Evolutionary conservation across 2,888 invertebrate species (phyloP).

Genomic region (Eupithecia insigniata): DNA sequence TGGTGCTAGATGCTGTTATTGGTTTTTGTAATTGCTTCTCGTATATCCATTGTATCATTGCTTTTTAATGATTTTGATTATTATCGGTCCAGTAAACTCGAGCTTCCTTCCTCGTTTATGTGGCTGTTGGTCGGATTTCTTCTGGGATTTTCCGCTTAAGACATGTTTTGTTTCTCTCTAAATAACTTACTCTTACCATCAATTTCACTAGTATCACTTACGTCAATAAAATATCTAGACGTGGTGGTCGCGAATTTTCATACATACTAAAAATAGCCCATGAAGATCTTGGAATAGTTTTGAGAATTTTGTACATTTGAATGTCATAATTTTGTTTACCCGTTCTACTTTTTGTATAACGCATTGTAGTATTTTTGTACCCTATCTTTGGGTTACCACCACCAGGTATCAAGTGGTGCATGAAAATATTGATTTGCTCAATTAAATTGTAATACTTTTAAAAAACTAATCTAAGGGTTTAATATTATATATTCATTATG

Average conservation of each 20-base stretch:
- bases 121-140: too few relatives aligned
- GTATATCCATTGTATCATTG: slow-evolving; percentile 21
- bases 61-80: slow-evolving; percentile 14
- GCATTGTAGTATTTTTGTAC: too few relatives aligned
- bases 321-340: too few relatives aligned
- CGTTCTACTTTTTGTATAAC: too few relatives aligned
- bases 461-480: too few relatives aligned
- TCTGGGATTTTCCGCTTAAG: neutral
- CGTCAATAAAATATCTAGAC: neutral
- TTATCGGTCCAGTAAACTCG: slow-evolving; percentile 1
- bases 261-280: neutral
- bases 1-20: slow-evolving; percentile 19
- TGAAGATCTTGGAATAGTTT: too few relatives aligned
- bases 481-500: too few relatives aligned
- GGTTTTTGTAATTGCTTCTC: slow-evolving; percentile 13
- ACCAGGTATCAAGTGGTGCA: too few relatives aligned
- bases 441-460: too few relatives aligned
- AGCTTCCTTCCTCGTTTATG: slow-evolving; percentile 10
- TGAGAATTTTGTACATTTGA: too few relatives aligned
- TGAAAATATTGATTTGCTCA: too few relatives aligned
- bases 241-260: neutral
- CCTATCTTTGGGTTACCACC: too few relatives aligned
- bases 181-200: neutral
- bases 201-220: neutral
- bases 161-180: neutral